Evolutionary conservation across 2,113 vertebrate species (phyloP).

Genomic region (Brachypodius melanocephalos): DNA sequence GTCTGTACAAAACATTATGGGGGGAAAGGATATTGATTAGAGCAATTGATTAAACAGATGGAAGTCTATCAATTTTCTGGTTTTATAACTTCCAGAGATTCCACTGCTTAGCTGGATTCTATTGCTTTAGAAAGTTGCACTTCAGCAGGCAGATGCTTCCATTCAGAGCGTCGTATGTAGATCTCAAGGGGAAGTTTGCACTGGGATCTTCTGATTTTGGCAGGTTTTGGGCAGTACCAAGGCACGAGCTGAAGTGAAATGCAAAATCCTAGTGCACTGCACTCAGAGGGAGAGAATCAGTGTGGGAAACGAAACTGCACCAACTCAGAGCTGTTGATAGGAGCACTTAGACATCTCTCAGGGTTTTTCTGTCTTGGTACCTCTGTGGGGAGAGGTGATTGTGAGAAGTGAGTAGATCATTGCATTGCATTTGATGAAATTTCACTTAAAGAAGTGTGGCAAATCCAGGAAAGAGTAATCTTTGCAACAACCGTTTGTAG

Average conservation of each 20-base stretch:
- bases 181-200: background rate
- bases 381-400: background rate
- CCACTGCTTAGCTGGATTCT: background rate
- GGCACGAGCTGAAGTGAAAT: background rate
- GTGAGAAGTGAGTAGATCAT: background rate
- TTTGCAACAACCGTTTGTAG: background rate
- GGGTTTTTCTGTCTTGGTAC: background rate
- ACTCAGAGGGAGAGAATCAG: background rate
- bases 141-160: background rate
- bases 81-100: background rate
- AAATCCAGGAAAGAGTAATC: background rate
- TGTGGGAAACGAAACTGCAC: background rate
- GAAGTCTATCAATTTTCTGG: background rate
- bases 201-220: background rate
- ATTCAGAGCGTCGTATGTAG: background rate
- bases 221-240: background rate
- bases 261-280: background rate
- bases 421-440: background rate
- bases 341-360: background rate
- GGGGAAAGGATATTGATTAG: conserved; percentile 3
- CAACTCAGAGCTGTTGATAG: background rate
- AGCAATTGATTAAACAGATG: conserved; percentile 19
- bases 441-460: background rate
- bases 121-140: background rate
- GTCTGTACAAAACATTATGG: conserved; percentile 28